Percentiles rank a stretch among this genome's conserved stretches.
phyloP scores from a whole-genome alignment of 2,888 invertebrate species.

The Brachynemurus nebulosus region DNA sequence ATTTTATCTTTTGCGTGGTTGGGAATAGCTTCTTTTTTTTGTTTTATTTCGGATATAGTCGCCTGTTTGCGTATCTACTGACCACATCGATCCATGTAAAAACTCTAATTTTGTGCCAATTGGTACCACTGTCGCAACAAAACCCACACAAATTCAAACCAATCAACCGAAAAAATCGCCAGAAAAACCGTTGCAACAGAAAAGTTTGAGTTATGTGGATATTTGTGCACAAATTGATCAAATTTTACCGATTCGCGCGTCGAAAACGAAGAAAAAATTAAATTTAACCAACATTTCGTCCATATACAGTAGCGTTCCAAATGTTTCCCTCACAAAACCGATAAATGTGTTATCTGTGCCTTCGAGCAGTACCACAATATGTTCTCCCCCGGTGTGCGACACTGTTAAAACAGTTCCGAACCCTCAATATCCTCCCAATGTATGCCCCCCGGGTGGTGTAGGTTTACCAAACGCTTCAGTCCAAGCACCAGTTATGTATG shows the following conservation, averaged over 20 bases:
- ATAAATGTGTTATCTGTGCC: too few relatives aligned
- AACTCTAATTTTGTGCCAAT: not conserved
- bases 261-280: not conserved
- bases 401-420: too few relatives aligned
- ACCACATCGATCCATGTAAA: not conserved
- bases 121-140: not conserved
- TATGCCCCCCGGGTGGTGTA: too few relatives aligned
- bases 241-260: conserved; percentile 6
- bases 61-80: not conserved
- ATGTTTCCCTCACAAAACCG: not conserved
- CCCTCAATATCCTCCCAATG: too few relatives aligned
- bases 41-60: conserved; percentile 4
- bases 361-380: too few relatives aligned
- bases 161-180: not conserved
- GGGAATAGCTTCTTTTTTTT: conserved; percentile 1
- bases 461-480: too few relatives aligned
- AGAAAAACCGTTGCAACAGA: too few relatives aligned
- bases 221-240: conserved; percentile 8
- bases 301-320: not conserved
- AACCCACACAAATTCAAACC: not conserved
- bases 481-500: too few relatives aligned
- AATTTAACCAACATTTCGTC: not conserved
- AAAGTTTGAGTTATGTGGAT: conserved; percentile 6
- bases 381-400: too few relatives aligned
- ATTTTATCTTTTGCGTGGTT: not conserved